Conservation (phyloP, 2,113 vertebrate genomes). For the Eira barbara region DNA sequence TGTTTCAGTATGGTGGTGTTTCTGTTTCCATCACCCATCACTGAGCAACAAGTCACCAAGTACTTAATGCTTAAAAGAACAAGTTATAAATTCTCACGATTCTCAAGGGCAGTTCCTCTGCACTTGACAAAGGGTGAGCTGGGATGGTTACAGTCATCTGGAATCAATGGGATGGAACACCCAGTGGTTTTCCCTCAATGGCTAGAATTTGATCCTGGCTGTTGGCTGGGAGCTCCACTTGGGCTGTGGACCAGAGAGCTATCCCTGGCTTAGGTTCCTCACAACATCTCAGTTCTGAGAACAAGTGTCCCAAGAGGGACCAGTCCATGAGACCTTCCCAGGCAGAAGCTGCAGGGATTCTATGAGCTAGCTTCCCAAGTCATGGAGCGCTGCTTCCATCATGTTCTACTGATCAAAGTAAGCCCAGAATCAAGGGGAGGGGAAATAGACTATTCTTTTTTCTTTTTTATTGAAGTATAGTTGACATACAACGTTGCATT, state of each 20-base stretch:
- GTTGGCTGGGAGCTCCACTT: background rate
- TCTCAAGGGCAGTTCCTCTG: background rate
- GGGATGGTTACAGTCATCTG: background rate
- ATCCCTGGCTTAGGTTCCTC: background rate
- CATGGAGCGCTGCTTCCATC: background rate
- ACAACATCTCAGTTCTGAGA: background rate
- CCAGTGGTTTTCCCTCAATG: background rate
- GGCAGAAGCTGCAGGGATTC: background rate
- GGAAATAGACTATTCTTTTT: background rate
- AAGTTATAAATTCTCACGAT: background rate
- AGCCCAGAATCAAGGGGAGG: background rate
- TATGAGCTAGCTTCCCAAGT: background rate
- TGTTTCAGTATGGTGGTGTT: background rate
- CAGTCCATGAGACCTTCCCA: background rate
- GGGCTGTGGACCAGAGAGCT: background rate
- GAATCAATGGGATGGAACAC: background rate
- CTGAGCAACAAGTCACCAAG: background rate
- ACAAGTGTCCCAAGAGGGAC: background rate
- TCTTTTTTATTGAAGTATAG: background rate
- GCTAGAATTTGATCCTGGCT: background rate
- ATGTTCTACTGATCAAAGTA: background rate
- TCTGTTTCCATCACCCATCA: background rate
- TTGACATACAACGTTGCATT: background rate
- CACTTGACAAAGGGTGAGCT: background rate
- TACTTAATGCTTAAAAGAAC: background rate